A percentile compares a stretch with the other conserved stretches of the same genome.
Conservation (phyloP, 2,797 vertebrate species). For the Leucoraja ocellata region DNA sequence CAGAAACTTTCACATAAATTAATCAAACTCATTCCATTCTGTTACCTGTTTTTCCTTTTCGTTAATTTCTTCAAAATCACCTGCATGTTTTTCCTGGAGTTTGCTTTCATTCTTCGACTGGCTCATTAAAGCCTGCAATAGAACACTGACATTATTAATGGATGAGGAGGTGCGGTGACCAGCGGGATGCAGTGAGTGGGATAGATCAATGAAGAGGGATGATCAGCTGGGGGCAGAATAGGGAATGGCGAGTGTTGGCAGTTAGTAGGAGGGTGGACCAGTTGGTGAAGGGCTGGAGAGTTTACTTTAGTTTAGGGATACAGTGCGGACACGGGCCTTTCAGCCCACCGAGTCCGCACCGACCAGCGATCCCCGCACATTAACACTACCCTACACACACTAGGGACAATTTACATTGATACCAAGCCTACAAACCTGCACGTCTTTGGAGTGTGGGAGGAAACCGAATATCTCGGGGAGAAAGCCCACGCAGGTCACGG, state of each 20-base stretch:
- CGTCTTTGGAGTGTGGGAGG: no score
- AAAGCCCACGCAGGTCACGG: no score
- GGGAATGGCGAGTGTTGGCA: background rate
- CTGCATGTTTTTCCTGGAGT: slow-evolving; percentile 77
- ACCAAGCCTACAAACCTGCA: no score
- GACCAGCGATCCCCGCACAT: no score
- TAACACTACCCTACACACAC: no score
- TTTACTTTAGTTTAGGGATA: no score
- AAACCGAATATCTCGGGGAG: no score
- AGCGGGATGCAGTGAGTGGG: background rate
- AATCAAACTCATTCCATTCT: background rate
- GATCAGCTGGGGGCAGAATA: background rate
- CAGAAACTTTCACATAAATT: background rate
- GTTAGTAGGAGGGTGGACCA: no score
- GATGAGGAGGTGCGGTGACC: background rate
- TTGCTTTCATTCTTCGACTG: slow-evolving; percentile 63
- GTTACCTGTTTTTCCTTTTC: slow-evolving; percentile 69
- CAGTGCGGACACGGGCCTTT: no score
- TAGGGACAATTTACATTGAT: no score
- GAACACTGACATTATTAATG: slow-evolving; percentile 41
- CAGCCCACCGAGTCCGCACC: no score
- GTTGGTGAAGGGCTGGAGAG: background rate
- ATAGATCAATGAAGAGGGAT: background rate
- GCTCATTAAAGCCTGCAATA: slow-evolving; percentile 64
- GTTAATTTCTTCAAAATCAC: slow-evolving; percentile 73